These are phyloP conservation scores for Tenebrosternarchus preto DNA, from an alignment of 2,113 vertebrate genomes.

Conservation along the genomic window DNA sequence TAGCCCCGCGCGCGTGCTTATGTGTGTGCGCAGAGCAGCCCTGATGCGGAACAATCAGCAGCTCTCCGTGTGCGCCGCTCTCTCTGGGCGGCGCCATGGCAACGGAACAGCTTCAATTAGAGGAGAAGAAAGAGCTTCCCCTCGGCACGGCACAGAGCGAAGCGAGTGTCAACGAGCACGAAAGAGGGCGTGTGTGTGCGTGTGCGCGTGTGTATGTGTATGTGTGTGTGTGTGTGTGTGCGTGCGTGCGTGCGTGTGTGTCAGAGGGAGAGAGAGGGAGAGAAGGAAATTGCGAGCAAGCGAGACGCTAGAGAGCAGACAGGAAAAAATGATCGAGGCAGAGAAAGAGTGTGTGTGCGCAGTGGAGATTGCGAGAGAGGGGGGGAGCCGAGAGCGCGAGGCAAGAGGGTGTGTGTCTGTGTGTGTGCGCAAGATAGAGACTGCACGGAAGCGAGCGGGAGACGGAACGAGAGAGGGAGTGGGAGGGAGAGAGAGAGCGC, in stretches of 20 bases:
- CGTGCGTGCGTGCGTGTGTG: too few relatives aligned
- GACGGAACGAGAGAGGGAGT: slow-evolving; percentile 39
- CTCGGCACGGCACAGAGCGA: slow-evolving; percentile 53
- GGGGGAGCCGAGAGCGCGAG: slow-evolving; percentile 29
- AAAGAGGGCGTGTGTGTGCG: slow-evolving; percentile 38
- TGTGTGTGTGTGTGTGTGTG: background rate
- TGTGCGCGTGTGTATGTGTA: slow-evolving; percentile 15
- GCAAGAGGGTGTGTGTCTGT: slow-evolving; percentile 15
- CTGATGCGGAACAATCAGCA: slow-evolving; percentile 58
- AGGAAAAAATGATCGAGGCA: slow-evolving; percentile 48
- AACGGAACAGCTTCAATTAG: slow-evolving; percentile 65
- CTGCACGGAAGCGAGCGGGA: slow-evolving; percentile 46
- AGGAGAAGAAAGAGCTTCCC: slow-evolving; percentile 61
- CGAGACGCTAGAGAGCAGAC: slow-evolving; percentile 45
- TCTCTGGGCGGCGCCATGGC: slow-evolving; percentile 60
- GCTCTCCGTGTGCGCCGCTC: slow-evolving; percentile 38
- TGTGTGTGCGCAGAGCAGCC: slow-evolving; percentile 46
- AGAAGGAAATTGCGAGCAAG: slow-evolving; percentile 38
- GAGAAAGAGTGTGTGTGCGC: slow-evolving; percentile 36
- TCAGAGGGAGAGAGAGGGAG: background rate
- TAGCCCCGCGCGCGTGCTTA: slow-evolving; percentile 38
- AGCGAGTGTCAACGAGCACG: slow-evolving; percentile 53
- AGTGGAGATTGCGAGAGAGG: slow-evolving; percentile 31
- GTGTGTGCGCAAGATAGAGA: slow-evolving; percentile 39
- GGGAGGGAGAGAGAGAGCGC: slow-evolving; percentile 28